Percentiles rank a stretch among this genome's conserved stretches.
phyloP scores from a whole-genome alignment of 92 coral and sea anemone genomes.

The Phymanthus crucifer region DNA sequence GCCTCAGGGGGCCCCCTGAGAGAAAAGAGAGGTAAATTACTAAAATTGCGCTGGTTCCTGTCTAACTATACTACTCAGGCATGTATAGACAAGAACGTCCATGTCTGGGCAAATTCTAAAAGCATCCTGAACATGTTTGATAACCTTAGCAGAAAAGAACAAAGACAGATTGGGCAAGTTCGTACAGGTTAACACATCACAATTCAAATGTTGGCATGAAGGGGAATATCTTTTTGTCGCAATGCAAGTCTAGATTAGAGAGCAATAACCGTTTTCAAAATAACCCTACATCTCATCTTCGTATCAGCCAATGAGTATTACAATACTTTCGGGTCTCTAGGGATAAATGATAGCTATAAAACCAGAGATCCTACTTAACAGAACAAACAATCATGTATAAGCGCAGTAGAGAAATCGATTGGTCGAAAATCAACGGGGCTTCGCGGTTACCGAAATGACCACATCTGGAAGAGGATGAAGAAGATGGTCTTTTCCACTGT shows the following conservation, averaged over 20 bases:
- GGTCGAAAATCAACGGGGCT: conserved; percentile 28
- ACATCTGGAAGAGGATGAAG: conserved; percentile 2
- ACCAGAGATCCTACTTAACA: not conserved
- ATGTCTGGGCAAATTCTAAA: conserved; percentile 1
- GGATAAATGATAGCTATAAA: not conserved
- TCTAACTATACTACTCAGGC: no score
- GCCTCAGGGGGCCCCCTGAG: no score
- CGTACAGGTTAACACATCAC: not conserved
- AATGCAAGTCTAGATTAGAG: not conserved
- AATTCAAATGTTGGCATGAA: not conserved
- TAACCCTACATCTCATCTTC: not conserved
- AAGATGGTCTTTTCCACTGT: conserved; percentile 15
- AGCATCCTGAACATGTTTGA: not conserved
- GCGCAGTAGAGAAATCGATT: conserved; percentile 10
- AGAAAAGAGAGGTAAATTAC: no score
- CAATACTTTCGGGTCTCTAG: not conserved
- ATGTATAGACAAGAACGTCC: not conserved
- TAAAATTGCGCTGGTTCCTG: no score
- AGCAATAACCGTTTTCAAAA: not conserved
- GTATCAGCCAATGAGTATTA: not conserved
- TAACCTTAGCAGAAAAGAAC: not conserved
- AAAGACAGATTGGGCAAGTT: not conserved
- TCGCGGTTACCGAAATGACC: conserved; percentile 23
- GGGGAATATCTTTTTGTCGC: not conserved
- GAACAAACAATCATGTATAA: conserved; percentile 20